Conservation (phyloP, 2,888 invertebrate genomes). For the Melieria crassipennis region DNA sequence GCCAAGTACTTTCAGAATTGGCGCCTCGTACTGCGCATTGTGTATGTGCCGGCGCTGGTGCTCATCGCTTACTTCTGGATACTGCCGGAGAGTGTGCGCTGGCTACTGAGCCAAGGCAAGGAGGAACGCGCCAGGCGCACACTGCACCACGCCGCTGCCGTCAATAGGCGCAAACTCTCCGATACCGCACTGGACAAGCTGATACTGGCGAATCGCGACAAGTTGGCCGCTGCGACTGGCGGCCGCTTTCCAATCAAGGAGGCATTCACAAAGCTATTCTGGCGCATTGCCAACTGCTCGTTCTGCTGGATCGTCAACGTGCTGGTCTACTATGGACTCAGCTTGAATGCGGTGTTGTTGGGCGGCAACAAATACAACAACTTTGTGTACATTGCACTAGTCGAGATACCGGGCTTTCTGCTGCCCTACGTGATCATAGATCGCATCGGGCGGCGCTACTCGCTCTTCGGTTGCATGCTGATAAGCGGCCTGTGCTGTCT, state of each 20-base stretch:
- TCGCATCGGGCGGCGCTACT: conserved; percentile 72
- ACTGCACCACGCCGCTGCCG: conserved; percentile 71
- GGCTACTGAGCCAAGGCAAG: conserved; percentile 75
- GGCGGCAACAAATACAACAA: conserved; percentile 80
- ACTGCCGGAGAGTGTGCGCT: conserved; percentile 78
- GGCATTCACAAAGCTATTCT: conserved; percentile 57
- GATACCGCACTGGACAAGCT: conserved; percentile 67
- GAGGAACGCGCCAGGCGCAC: conserved; percentile 70
- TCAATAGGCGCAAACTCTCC: conserved; percentile 71
- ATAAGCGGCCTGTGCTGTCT: conserved; percentile 68
- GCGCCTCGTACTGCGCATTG: conserved; percentile 72
- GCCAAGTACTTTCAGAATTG: conserved; percentile 77
- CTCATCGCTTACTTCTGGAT: conserved; percentile 75
- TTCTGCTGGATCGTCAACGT: conserved; percentile 84
- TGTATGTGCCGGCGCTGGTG: conserved; percentile 75
- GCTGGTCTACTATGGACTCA: conserved; percentile 83
- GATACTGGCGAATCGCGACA: conserved; percentile 54
- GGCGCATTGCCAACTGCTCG: conserved; percentile 71
- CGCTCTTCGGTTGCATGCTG: conserved; percentile 72
- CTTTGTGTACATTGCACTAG: conserved; percentile 70
- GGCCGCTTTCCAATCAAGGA: conserved; percentile 58
- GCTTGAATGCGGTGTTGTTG: conserved; percentile 79
- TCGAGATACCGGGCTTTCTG: conserved; percentile 80
- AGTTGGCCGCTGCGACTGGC: conserved; percentile 52
- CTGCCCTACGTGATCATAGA: conserved; percentile 73